Evolutionary conservation across 1,140 invertebrate genomes (phyloP), one percentile per base, ranked within the genome.

Genomic region (Heliconius himera): DNA sequence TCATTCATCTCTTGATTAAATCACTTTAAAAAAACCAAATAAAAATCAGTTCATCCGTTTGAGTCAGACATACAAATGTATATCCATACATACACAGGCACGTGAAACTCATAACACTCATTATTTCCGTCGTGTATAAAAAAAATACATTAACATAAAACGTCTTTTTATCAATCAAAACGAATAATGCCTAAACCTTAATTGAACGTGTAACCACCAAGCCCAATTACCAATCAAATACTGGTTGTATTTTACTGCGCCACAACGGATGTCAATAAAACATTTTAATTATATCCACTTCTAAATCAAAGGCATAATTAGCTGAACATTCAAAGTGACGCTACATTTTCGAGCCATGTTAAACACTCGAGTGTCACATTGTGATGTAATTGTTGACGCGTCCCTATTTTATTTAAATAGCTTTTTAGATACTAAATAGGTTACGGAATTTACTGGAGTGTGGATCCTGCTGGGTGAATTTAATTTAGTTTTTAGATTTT

Each of bases 281-380:
- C 41, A 46, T 75, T 60, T 60, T 60, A 66, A 66, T 66, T 66
- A 66, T 66, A 26, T 66, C 60, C 22, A 29, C 26, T 29, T 26
- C 4, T 2, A 66, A 66, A 66, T 66, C 22, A 76, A 70, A 76
- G 66, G 22, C 36, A 66, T 76, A 76, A 76, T 70, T 76, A 76
- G 60, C 49, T 36, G 41, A 76, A 41, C n/a, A 38, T 70, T 66
- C 60, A 41, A 22, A 70, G 74, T 38, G 60, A 76, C 20, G 74
- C 70, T n/a, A 76, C 74, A 76, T 66, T 49, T 70, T 70, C 38
- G 16, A 70, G 38, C 60, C 60, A 46, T 76, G 41, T 70, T 76
- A 46, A 76, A 38, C 74, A 70, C 36, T 76, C 56, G 20, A 76
- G 74, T 46, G 38, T 76, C 74, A 26, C 60, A 46, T 66, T 18